Percentiles rank a stretch among this genome's conserved stretches.
phyloP scores from a whole-genome alignment of 2,888 invertebrate genomes.

The Oscheius sp. region DNA sequence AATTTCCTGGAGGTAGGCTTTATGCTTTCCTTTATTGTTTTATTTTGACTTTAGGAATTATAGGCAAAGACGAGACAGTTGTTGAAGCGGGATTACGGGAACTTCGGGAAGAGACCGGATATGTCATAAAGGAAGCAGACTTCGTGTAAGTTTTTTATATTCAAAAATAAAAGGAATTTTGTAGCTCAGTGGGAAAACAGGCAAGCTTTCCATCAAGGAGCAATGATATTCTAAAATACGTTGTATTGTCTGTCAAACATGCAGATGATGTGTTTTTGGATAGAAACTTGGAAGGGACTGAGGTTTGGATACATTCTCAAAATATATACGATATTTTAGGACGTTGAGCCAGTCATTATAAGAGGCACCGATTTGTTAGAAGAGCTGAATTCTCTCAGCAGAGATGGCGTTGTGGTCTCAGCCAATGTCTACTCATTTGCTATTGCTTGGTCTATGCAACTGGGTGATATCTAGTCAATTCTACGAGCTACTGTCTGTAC shows the following conservation, averaged over 20 bases:
- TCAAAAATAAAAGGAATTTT: not conserved
- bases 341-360: constrained; percentile 14
- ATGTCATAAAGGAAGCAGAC: not conserved
- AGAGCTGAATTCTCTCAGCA: constrained; percentile 1
- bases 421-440: constrained; percentile 31
- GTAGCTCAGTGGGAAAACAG: constrained; percentile 24
- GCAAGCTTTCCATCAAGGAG: constrained; percentile 29
- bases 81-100: constrained; percentile 24
- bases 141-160: constrained; percentile 10
- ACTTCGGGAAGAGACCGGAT: constrained; percentile 26
- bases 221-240: constrained; percentile 26
- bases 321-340: constrained; percentile 1
- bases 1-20: constrained; percentile 25
- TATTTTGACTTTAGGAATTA: constrained; percentile 1
- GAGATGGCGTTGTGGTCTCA: constrained; percentile 3
- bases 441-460: constrained; percentile 30
- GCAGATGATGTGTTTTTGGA: not conserved
- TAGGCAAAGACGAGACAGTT: constrained; percentile 17
- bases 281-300: constrained; percentile 15
- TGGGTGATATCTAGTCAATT: not conserved
- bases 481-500: constrained; percentile 8
- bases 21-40: not conserved
- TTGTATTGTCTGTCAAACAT: constrained; percentile 23
- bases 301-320: not conserved
- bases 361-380: constrained; percentile 11